These are phyloP conservation scores for Sapajus apella DNA, from an alignment of 2,113 vertebrate genomes.

Conservation along the genomic window DNA sequence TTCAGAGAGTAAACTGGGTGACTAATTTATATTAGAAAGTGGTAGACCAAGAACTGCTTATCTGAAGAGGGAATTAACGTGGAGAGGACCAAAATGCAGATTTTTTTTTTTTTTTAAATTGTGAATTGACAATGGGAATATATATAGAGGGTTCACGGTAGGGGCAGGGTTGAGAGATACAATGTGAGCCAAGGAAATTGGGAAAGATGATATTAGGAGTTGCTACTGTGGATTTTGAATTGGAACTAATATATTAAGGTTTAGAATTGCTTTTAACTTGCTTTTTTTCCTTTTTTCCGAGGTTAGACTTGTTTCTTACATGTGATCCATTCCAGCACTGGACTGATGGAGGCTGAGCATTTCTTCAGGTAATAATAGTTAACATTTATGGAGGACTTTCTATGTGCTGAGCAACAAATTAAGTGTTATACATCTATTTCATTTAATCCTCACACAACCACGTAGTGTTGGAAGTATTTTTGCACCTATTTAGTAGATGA, in stretches of 20 bases:
- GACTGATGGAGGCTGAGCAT: slow-evolving; percentile 76
- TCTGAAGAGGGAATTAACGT: background rate
- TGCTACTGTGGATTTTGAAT: slow-evolving; percentile 2
- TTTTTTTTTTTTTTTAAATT: background rate
- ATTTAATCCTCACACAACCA: background rate
- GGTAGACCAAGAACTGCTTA: background rate
- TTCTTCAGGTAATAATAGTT: slow-evolving; percentile 75
- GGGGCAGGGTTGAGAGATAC: background rate
- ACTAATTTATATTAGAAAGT: slow-evolving; percentile 21
- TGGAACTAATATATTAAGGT: background rate
- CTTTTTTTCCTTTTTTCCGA: slow-evolving; percentile 47
- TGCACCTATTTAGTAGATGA: background rate
- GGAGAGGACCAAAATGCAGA: background rate
- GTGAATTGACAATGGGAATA: background rate
- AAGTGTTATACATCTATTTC: background rate
- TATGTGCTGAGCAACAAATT: background rate
- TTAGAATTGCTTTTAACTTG: slow-evolving; percentile 70
- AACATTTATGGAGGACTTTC: slow-evolving; percentile 44
- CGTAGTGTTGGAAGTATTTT: background rate
- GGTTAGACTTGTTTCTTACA: slow-evolving; percentile 68
- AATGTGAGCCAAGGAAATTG: slow-evolving; percentile 22
- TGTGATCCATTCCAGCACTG: slow-evolving; percentile 70
- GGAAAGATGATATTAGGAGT: background rate
- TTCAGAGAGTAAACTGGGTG: background rate
- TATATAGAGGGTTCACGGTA: background rate